Evolutionary conservation across 2,113 vertebrate genomes (phyloP).

Genomic region (Siphamia tubifer): DNA sequence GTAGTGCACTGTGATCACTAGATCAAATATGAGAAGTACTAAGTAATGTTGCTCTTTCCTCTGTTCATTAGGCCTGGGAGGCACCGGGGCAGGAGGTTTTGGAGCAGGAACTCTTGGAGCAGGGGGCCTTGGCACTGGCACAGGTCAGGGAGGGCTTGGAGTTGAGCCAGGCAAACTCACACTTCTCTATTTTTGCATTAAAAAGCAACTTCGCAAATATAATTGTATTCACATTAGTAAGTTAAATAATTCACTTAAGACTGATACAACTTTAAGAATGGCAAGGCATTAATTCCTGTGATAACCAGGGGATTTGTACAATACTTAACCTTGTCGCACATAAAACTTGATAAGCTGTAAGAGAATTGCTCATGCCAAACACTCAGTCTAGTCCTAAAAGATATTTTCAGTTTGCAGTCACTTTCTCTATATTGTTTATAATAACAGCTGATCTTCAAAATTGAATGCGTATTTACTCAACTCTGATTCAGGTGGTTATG

Average conservation of each 20-base stretch:
- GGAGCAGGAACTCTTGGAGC: conserved; percentile 29
- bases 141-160: conserved; percentile 32
- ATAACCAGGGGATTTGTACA: too few species aligned
- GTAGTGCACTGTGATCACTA: background rate
- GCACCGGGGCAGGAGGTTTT: conserved; percentile 40
- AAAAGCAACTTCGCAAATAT: too few species aligned
- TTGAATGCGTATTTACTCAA: background rate
- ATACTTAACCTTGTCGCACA: too few species aligned
- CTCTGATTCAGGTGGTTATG: conserved; percentile 49
- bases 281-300: too few species aligned
- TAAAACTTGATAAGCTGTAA: background rate
- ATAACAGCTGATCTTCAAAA: background rate
- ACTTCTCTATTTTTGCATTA: too few species aligned
- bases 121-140: conserved; percentile 34
- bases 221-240: too few species aligned
- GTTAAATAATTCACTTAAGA: too few species aligned
- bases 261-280: too few species aligned
- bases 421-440: background rate
- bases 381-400: background rate
- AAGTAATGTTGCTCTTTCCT: background rate
- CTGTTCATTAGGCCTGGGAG: conserved; percentile 38
- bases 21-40: background rate
- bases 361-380: background rate
- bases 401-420: background rate
- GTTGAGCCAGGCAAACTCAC: conserved; percentile 7